Conservation (phyloP, 2,113 vertebrate species). For the Bos indicus region DNA sequence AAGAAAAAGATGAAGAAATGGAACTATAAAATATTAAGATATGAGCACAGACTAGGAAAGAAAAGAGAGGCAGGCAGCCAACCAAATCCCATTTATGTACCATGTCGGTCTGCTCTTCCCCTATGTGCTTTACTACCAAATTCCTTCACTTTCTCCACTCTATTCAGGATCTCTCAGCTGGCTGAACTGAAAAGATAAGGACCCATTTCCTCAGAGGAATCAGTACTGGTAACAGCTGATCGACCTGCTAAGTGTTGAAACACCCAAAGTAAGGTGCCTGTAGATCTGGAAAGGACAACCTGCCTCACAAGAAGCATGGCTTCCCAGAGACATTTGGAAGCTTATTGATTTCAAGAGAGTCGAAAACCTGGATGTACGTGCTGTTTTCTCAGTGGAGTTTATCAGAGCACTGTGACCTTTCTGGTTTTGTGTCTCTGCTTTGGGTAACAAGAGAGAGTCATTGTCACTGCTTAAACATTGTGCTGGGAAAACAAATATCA, state of each 20-base stretch:
- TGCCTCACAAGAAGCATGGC: not conserved
- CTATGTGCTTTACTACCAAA: not conserved
- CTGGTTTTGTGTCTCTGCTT: not conserved
- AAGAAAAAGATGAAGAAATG: not conserved
- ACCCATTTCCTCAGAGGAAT: constrained; percentile 42
- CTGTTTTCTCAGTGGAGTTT: constrained; percentile 43
- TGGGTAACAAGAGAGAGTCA: not conserved
- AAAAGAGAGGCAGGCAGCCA: not conserved
- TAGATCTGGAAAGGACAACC: constrained; percentile 28
- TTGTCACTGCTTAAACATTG: not conserved
- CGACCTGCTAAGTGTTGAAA: not conserved
- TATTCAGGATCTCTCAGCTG: not conserved
- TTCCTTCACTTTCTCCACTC: not conserved
- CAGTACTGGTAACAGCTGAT: constrained; percentile 50
- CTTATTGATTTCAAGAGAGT: constrained; percentile 58
- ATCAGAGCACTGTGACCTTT: constrained; percentile 27
- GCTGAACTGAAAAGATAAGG: constrained; percentile 56
- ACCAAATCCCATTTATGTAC: not conserved
- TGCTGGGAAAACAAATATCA: not conserved
- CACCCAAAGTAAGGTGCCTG: not conserved
- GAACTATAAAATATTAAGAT: not conserved
- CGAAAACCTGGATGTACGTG: not conserved
- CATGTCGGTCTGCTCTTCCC: not conserved
- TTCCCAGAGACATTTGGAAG: constrained; percentile 47
- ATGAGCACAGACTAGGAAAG: not conserved